Evolutionary conservation across 2,113 vertebrate species (phyloP).

Genomic region (Calidris pygmaea): DNA sequence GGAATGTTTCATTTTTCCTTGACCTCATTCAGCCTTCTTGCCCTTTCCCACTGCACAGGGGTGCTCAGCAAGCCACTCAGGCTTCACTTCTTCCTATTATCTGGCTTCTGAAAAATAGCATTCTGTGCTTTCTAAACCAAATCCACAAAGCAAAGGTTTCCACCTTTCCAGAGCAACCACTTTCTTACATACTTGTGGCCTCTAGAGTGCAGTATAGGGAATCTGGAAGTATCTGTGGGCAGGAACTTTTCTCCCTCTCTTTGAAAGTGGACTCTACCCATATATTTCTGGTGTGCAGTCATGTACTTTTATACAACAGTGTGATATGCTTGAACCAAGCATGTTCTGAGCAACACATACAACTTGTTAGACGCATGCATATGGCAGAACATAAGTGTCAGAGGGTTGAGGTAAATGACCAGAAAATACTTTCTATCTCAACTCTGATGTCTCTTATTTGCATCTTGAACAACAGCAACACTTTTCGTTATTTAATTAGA

Average conservation of each 20-base stretch:
- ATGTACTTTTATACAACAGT: neutral
- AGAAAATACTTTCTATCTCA: neutral
- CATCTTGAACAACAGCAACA: neutral
- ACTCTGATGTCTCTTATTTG: neutral
- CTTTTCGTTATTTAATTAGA: neutral
- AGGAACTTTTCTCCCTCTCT: neutral
- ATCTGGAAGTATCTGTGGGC: neutral
- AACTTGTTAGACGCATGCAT: neutral
- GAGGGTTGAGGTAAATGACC: neutral
- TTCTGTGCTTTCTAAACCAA: neutral
- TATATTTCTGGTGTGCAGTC: neutral
- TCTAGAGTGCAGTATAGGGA: neutral
- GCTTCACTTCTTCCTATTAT: neutral
- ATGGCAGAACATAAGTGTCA: neutral
- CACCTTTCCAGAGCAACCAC: neutral
- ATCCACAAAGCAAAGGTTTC: neutral
- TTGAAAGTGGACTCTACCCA: neutral
- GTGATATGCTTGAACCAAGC: neutral
- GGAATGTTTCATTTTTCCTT: rapidly evolving
- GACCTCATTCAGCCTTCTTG: neutral
- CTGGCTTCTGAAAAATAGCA: neutral
- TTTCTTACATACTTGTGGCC: neutral
- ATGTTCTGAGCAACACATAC: neutral
- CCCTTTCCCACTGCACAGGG: neutral
- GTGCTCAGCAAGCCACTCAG: neutral